A percentile compares a stretch with the other conserved stretches of the same genome.
Conservation (phyloP, 1,140 invertebrate genomes). For the Oedothorax gibbosus region DNA sequence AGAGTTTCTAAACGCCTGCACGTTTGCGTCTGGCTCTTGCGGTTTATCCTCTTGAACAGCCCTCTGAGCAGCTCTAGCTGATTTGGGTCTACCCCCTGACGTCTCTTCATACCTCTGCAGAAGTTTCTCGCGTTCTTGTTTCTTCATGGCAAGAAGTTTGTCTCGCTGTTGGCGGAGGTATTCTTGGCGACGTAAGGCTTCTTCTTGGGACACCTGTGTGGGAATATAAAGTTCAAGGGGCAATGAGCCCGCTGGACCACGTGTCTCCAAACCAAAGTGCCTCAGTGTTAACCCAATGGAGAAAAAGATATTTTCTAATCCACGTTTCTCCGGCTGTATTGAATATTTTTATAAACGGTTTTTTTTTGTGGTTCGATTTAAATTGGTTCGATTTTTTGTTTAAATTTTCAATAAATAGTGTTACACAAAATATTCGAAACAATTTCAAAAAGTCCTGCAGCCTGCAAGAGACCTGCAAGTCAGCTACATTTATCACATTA, state of each 20-base stretch:
- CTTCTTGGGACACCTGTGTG: constrained; percentile 68
- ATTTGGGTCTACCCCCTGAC: constrained; percentile 71
- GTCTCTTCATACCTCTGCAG: constrained; percentile 71
- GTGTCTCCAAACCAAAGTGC: neutral
- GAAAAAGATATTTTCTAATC: no score
- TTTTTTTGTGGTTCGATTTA: no score
- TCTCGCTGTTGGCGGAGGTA: constrained; percentile 89
- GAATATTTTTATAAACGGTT: no score
- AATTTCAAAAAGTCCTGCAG: no score
- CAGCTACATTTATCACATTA: no score
- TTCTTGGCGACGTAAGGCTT: constrained; percentile 83
- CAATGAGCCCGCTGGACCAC: neutral
- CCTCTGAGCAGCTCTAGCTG: constrained; percentile 75
- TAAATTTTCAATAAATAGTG: no score
- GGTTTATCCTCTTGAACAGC: constrained; percentile 64
- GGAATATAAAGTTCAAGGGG: neutral
- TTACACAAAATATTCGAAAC: no score
- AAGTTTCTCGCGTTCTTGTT: constrained; percentile 83
- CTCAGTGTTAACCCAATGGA: no score
- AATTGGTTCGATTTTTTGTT: no score
- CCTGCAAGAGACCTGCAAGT: no score
- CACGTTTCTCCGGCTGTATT: no score
- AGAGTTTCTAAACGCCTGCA: constrained; percentile 81
- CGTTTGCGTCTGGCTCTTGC: constrained; percentile 67
- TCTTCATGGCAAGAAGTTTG: constrained; percentile 88